Percentiles rank a stretch among this genome's conserved stretches.
These are phyloP conservation scores for Phacellophora camtschatica DNA, from an alignment of 30 jellyfish, hydroid and myxozoan species.

Conservation along the genomic window DNA sequence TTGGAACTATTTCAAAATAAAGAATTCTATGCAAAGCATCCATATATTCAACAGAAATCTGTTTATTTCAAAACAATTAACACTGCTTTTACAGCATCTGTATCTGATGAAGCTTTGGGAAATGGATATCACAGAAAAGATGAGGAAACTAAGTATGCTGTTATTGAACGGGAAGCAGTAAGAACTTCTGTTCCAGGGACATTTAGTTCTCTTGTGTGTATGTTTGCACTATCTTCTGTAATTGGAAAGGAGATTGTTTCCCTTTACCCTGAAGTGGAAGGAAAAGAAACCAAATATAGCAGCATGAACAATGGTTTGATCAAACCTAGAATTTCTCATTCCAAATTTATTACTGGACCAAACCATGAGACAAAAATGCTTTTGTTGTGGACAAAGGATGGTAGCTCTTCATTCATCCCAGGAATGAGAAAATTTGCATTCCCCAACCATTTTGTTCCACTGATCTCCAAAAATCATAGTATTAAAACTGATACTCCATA, in stretches of 20 bases:
- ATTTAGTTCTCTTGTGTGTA: not conserved
- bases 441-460: not conserved
- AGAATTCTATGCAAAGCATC: not conserved
- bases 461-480: not conserved
- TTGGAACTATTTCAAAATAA: not conserved
- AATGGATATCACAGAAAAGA: not conserved
- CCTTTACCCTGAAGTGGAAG: not conserved
- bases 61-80: not conserved
- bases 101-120: not conserved
- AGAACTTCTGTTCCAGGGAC: slow-evolving; percentile 1
- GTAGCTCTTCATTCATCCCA: not conserved
- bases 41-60: not conserved
- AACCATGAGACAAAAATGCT: not conserved
- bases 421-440: not conserved
- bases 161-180: not conserved
- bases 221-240: slow-evolving; percentile 1
- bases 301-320: not conserved
- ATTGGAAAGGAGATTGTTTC: not conserved
- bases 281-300: not conserved
- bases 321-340: not conserved
- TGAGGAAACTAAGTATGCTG: not conserved
- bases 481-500: not conserved
- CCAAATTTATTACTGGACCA: not conserved
- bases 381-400: not conserved
- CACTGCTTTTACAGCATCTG: not conserved